phyloP scores from a whole-genome alignment of 2,113 vertebrate species.

The Panthera leo region DNA sequence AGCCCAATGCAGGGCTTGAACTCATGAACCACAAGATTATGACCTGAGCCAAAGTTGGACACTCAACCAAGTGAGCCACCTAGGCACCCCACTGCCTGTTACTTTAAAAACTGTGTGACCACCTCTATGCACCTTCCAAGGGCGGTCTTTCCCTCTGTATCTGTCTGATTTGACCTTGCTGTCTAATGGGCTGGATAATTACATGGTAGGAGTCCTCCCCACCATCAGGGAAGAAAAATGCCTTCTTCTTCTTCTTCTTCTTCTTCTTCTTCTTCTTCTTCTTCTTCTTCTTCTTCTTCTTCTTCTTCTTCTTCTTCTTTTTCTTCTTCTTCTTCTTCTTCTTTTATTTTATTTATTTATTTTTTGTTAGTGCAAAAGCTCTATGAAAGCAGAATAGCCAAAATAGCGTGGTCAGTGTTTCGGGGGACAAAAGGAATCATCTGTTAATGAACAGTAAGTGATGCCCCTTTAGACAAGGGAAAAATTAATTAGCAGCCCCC shows the following conservation, averaged over 20 bases:
- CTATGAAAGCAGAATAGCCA: background rate
- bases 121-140: background rate
- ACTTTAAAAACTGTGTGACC: background rate
- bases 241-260: background rate
- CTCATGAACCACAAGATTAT: too few relatives aligned
- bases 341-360: too few relatives aligned
- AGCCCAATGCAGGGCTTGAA: too few relatives aligned
- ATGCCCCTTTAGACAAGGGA: background rate
- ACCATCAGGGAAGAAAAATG: background rate
- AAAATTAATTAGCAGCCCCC: background rate
- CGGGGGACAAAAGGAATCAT: background rate
- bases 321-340: too few relatives aligned
- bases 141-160: background rate
- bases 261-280: background rate
- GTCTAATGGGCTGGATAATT: background rate
- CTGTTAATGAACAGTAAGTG: background rate
- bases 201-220: background rate
- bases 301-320: background rate
- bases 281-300: too few relatives aligned
- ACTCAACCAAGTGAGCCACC: too few relatives aligned
- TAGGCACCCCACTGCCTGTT: background rate
- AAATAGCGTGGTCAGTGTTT: fast-evolving
- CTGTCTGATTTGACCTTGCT: slow-evolving; percentile 19
- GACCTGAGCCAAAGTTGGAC: too few relatives aligned
- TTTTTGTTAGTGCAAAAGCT: background rate